phyloP scores from a whole-genome alignment of 2,113 vertebrate genomes.

The Pica pica region DNA sequence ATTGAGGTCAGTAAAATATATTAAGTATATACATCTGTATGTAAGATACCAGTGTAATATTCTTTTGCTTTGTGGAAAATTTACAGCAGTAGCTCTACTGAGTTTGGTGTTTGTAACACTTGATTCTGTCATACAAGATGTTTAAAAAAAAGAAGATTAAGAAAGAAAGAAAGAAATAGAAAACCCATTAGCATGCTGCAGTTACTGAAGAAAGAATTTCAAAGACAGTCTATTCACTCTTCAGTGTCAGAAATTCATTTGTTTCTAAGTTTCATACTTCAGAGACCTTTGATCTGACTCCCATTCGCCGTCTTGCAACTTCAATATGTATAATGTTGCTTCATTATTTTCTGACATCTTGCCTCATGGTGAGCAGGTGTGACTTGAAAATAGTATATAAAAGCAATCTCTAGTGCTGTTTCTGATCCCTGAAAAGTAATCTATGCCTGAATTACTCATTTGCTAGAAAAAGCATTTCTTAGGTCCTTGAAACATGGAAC shows the following conservation, averaged over 20 bases:
- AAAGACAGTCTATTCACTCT: not conserved
- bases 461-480: slow-evolving; percentile 2
- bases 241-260: slow-evolving; percentile 56
- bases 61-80: not conserved
- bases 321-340: slow-evolving; percentile 59
- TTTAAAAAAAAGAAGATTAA: not conserved
- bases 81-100: not conserved
- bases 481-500: not conserved
- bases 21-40: not conserved
- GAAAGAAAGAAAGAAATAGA: not conserved
- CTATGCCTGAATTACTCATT: slow-evolving; percentile 24
- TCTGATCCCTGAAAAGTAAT: slow-evolving; percentile 9
- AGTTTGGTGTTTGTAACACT: not conserved
- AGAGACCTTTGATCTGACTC: slow-evolving; percentile 69
- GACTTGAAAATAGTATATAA: slow-evolving; percentile 63
- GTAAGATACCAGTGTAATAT: not conserved
- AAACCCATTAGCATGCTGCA: not conserved
- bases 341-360: slow-evolving; percentile 75
- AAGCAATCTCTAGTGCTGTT: slow-evolving; percentile 58
- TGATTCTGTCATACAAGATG: not conserved
- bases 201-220: slow-evolving; percentile 12
- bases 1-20: not conserved
- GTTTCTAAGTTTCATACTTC: slow-evolving; percentile 61
- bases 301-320: slow-evolving; percentile 55
- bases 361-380: slow-evolving; percentile 59